Percentiles rank a stretch among this genome's conserved stretches.
Conservation (phyloP, 1,140 invertebrate species). For the Zaprionus kolodkinae region DNA sequence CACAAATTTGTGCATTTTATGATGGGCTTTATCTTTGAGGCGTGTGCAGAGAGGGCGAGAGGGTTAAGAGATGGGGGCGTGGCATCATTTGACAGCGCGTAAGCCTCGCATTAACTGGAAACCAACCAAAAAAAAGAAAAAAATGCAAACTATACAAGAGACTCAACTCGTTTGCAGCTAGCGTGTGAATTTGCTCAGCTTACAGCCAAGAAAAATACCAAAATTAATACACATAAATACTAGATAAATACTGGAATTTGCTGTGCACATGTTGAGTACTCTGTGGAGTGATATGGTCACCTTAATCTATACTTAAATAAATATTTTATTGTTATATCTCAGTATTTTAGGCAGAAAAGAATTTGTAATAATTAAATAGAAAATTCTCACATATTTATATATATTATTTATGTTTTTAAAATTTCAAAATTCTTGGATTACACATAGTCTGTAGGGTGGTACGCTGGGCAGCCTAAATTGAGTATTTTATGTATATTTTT, state of each 20-base stretch:
- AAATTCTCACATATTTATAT: too few relatives aligned
- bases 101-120: background rate
- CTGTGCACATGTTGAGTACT: background rate
- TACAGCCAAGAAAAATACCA: background rate
- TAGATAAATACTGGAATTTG: background rate
- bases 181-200: constrained; percentile 6
- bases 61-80: background rate
- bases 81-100: background rate
- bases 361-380: too few relatives aligned
- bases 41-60: background rate
- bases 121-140: background rate
- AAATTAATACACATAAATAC: constrained; percentile 1
- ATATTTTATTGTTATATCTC: too few relatives aligned
- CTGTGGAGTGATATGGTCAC: background rate
- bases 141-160: constrained; percentile 1
- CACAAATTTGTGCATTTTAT: constrained; percentile 71
- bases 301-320: too few relatives aligned
- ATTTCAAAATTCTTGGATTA: too few relatives aligned
- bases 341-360: too few relatives aligned
- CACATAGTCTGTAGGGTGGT: too few relatives aligned
- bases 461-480: too few relatives aligned
- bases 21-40: constrained; percentile 48
- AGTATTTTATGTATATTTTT: too few relatives aligned
- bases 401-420: too few relatives aligned
- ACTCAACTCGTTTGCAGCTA: background rate